Base-by-base conservation (phyloP, 2,113 vertebrate species). In the Pogonocichla stellata region DNA sequence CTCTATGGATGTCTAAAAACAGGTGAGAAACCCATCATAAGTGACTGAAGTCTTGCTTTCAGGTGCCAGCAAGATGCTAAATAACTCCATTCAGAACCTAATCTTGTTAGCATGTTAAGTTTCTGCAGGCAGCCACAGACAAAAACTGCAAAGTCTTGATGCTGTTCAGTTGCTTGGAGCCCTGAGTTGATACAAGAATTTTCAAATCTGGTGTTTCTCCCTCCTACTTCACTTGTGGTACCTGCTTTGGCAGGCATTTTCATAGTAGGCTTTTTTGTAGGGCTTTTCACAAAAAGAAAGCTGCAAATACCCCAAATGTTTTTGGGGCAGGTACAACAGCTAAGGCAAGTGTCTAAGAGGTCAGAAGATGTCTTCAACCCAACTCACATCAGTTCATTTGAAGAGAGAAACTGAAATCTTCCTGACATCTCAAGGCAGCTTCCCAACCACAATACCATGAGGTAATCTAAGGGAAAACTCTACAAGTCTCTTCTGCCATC, bases 401-500 rank as follows among this genome's bases (percentile, higher is more conserved):
- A 51, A 75, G 36, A 88, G 16, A 93, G 45, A 88, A 65, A 36
- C 16, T 0, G 2, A 93, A 90, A 60, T 8, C 14, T 22, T 51
- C 33, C 43, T 64, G 79, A 47, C 14, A 67, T 26, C 24, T 85
- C 57, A 51, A 67, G 40, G 58, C 2, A 6, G 25, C 34, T 67
- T 82, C 34, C 18, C 24, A 82, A 54, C 10, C 53, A 47, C 19
- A 93, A 8, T 13, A 80, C 12, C 23, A 24, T 31, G 45, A 79
- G n/a, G 36, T 17, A 56, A 47, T 10, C 19, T 25, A 56, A 33
- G 4, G 11, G 25, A 24, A 88, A 85, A 56, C 14, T 92, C 33
- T 53, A 70, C 23, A 0, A 0, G 26, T 38, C 20, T 75, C 74
- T 75, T 79, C 79, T 67, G 31, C 48, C 0, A 0, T 4, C 1